A percentile compares a stretch with the other conserved stretches of the same genome.
phyloP scores from a whole-genome alignment of 2,888 invertebrate species.

The Diachrysia chrysitis region DNA sequence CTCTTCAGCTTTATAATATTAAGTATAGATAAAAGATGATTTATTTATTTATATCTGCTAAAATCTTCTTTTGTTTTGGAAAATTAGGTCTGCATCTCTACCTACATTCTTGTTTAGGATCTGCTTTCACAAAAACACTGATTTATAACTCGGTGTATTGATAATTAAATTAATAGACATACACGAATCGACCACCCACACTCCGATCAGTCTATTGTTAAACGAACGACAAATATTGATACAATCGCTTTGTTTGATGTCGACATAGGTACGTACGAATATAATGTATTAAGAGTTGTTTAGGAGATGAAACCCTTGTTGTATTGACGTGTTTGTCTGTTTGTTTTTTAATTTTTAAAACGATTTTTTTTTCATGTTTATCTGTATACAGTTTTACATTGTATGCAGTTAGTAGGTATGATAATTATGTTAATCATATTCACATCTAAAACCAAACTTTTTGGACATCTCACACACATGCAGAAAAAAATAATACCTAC shows the following conservation, averaged over 20 bases:
- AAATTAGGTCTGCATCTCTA: background rate
- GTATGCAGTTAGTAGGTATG: too few species aligned
- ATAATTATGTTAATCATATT: too few species aligned
- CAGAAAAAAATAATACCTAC: too few species aligned
- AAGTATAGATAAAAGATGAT: too few species aligned
- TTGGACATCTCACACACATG: too few species aligned
- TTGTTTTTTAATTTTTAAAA: background rate
- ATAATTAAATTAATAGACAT: slow-evolving; percentile 83
- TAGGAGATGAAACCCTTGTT: background rate
- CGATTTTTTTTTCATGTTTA: background rate
- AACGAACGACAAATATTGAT: slow-evolving; percentile 83
- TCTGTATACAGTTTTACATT: too few species aligned
- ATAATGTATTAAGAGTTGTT: slow-evolving; percentile 34
- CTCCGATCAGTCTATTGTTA: slow-evolving; percentile 77
- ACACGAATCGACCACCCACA: slow-evolving; percentile 78
- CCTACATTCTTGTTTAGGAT: background rate
- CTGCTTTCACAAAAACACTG: slow-evolving; percentile 68
- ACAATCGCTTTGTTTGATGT: slow-evolving; percentile 75
- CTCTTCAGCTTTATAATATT: too few species aligned
- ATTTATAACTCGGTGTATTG: slow-evolving; percentile 69
- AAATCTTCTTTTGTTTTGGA: background rate
- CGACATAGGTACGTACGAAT: slow-evolving; percentile 49
- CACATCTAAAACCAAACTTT: too few species aligned
- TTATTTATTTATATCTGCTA: too few species aligned
- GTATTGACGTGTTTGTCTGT: background rate